A percentile compares a stretch with the other conserved stretches of the same genome.
phyloP scores from a whole-genome alignment of 2,888 invertebrate genomes.

The Laothoe populi region DNA sequence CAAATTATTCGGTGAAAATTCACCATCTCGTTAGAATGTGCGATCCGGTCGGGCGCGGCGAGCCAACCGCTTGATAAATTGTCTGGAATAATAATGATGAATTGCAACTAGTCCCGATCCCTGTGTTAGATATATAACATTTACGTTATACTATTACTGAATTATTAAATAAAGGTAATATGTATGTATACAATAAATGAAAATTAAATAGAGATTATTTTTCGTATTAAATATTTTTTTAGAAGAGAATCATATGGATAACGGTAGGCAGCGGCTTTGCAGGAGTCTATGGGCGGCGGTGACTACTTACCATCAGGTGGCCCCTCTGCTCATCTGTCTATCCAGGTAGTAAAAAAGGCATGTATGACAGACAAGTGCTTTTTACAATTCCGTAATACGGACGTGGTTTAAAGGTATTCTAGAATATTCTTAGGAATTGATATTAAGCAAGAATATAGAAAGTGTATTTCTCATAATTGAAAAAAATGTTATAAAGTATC shows the following conservation, averaged over 20 bases:
- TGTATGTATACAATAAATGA: too few relatives aligned
- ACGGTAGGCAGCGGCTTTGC: too few relatives aligned
- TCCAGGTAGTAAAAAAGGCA: too few relatives aligned
- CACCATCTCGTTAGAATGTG: slow-evolving; percentile 85
- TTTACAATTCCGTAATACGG: too few relatives aligned
- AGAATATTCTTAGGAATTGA: neutral
- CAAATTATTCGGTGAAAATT: slow-evolving; percentile 85
- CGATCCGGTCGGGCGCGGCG: slow-evolving; percentile 77
- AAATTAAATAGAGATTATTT: too few relatives aligned
- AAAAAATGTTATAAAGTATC: too few relatives aligned
- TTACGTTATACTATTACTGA: slow-evolving; percentile 45
- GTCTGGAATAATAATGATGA: slow-evolving; percentile 86
- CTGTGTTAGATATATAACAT: slow-evolving; percentile 69
- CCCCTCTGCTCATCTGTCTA: too few relatives aligned
- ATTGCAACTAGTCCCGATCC: slow-evolving; percentile 79
- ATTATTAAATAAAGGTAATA: slow-evolving; percentile 1
- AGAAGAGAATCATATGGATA: too few relatives aligned
- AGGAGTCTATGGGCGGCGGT: too few relatives aligned
- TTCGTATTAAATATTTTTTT: too few relatives aligned
- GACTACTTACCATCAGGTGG: too few relatives aligned
- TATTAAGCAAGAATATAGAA: neutral
- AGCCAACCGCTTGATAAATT: slow-evolving; percentile 85
- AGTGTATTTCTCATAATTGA: neutral
- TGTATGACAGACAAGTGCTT: neutral
- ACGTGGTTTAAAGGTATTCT: neutral